Conservation (phyloP, 2,797 vertebrate genomes). For the Sebastes matsubarae region DNA sequence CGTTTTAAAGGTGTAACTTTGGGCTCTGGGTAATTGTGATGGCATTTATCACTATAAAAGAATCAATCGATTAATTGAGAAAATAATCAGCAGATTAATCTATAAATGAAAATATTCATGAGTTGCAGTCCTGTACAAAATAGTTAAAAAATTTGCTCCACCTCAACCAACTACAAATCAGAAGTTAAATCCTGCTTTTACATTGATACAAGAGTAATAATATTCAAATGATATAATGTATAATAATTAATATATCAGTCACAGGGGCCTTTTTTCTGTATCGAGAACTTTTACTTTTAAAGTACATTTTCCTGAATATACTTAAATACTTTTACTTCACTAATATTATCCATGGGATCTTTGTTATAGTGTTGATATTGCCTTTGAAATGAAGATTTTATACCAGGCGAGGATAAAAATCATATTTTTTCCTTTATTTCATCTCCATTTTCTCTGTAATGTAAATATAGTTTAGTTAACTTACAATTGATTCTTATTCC, state of each 20-base stretch:
- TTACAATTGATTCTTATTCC: not conserved
- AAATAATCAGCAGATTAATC: not conserved
- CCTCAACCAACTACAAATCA: not conserved
- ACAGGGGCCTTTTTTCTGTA: not conserved
- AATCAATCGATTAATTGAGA: not conserved
- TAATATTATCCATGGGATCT: not conserved
- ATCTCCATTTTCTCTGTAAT: not conserved
- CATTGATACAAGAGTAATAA: not conserved
- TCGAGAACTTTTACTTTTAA: too few relatives aligned
- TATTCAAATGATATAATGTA: not conserved
- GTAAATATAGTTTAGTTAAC: not conserved
- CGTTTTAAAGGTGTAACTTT: not conserved
- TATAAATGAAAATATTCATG: not conserved
- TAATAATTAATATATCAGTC: not conserved
- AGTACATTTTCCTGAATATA: not conserved
- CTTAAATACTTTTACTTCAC: not conserved
- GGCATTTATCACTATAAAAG: not conserved
- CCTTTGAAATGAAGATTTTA: not conserved
- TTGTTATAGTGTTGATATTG: not conserved
- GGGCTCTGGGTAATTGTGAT: not conserved
- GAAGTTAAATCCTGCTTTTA: not conserved
- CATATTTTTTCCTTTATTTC: not conserved
- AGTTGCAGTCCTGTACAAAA: not conserved
- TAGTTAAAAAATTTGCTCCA: not conserved
- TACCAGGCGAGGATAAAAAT: not conserved